A percentile compares a stretch with the other conserved stretches of the same genome.
These are phyloP conservation scores for Coecobrya sp. DNA, from an alignment of 2,888 invertebrate species.

Conservation along the genomic window DNA sequence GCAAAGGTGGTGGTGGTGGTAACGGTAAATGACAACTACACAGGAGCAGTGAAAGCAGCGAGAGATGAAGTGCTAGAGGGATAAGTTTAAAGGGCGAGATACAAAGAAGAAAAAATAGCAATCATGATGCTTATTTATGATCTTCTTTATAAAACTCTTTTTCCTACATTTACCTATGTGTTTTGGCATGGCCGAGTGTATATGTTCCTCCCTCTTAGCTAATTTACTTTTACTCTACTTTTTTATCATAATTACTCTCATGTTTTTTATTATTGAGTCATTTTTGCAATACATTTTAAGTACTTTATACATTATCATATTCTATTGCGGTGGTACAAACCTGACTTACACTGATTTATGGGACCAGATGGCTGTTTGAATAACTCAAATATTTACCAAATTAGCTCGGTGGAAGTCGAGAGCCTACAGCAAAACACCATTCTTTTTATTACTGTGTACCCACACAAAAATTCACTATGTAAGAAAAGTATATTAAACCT, in stretches of 20 bases:
- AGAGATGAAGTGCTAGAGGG: conserved; percentile 10
- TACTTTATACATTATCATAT: conserved; percentile 49
- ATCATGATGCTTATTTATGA: neutral
- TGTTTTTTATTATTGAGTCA: conserved; percentile 64
- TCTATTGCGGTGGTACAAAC: conserved; percentile 37
- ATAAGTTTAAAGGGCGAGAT: conserved; percentile 39
- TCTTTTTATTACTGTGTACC: conserved; percentile 13
- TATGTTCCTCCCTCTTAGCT: neutral
- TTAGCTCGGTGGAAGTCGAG: conserved; percentile 47
- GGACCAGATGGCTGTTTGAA: conserved; percentile 62
- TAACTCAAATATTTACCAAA: conserved; percentile 68
- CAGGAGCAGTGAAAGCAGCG: conserved; percentile 63
- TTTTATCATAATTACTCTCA: conserved; percentile 49
- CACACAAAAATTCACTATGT: neutral
- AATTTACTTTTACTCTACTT: conserved; percentile 51
- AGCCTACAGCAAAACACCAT: conserved; percentile 56
- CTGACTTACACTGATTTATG: conserved; percentile 66
- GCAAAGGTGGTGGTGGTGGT: neutral
- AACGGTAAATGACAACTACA: conserved; percentile 44
- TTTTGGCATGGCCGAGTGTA: no score
- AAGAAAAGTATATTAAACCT: neutral
- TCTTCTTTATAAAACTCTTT: neutral
- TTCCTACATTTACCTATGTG: neutral
- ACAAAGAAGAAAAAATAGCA: neutral
- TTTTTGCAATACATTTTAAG: conserved; percentile 30